These are phyloP conservation scores for Nannobrachium achirus DNA, from an alignment of 2,113 vertebrate species.

Conservation along the genomic window DNA sequence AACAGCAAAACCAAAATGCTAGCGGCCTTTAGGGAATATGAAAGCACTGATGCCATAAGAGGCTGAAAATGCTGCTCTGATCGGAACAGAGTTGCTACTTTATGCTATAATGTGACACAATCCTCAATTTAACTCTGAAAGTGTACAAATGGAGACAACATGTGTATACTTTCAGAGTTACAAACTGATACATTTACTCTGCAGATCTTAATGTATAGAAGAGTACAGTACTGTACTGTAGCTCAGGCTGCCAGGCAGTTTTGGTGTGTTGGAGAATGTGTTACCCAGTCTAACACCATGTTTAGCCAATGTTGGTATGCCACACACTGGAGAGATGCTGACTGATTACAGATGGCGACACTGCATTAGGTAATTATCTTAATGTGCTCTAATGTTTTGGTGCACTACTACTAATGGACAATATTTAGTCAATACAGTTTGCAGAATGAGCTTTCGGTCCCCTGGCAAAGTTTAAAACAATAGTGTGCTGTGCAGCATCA, in stretches of 20 bases:
- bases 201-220: background rate
- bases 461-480: slow-evolving; percentile 4
- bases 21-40: slow-evolving; percentile 27
- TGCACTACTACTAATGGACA: background rate
- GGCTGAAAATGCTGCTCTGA: slow-evolving; percentile 36
- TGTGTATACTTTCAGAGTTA: too few relatives aligned
- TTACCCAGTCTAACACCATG: background rate
- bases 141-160: too few relatives aligned
- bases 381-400: background rate
- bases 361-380: slow-evolving; percentile 1
- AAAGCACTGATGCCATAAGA: slow-evolving; percentile 7
- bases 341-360: background rate
- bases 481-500: slow-evolving; percentile 31
- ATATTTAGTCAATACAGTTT: slow-evolving; percentile 12
- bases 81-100: slow-evolving; percentile 2
- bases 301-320: background rate
- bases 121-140: too few relatives aligned
- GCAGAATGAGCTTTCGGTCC: slow-evolving; percentile 3
- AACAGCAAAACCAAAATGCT: slow-evolving; percentile 13
- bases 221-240: background rate
- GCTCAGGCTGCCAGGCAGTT: background rate
- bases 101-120: background rate
- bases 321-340: background rate
- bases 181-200: too few relatives aligned
- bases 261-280: background rate